These are phyloP conservation scores for Drosophila mayaguana DNA, from an alignment of 2,888 invertebrate genomes.

Conservation along the genomic window DNA sequence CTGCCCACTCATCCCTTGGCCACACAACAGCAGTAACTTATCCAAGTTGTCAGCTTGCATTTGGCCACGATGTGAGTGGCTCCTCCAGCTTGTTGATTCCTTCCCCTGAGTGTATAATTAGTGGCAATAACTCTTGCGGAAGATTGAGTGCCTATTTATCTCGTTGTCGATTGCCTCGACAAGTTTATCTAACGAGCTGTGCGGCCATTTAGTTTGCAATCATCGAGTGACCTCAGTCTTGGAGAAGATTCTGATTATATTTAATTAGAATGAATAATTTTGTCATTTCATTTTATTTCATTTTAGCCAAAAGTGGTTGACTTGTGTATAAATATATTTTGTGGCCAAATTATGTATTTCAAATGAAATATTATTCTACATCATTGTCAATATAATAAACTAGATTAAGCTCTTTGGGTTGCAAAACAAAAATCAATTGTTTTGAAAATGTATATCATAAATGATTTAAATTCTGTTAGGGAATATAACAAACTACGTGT, in stretches of 20 bases:
- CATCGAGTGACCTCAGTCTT: not conserved
- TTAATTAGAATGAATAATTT: not conserved
- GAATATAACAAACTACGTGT: not conserved
- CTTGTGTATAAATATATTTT: not conserved
- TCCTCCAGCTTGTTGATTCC: constrained; percentile 55
- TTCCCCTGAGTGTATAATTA: constrained; percentile 57
- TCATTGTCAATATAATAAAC: not conserved
- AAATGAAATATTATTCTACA: not conserved
- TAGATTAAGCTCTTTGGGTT: not conserved
- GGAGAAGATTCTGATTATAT: not conserved
- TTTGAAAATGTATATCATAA: not conserved
- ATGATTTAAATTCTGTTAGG: not conserved
- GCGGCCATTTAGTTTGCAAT: not conserved
- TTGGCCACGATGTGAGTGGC: constrained; percentile 24
- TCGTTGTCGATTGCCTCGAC: not conserved
- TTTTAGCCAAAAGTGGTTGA: not conserved
- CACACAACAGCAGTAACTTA: constrained; percentile 59
- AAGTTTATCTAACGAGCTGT: not conserved
- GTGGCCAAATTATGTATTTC: not conserved
- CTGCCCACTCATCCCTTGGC: constrained; percentile 39
- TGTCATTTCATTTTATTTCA: no score
- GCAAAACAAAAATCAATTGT: no score
- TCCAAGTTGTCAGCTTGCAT: constrained; percentile 53
- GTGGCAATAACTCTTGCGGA: constrained; percentile 30
- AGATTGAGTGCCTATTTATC: not conserved